Conservation (phyloP, 2,113 vertebrate species). For the Datnioides undecimradiatus region DNA sequence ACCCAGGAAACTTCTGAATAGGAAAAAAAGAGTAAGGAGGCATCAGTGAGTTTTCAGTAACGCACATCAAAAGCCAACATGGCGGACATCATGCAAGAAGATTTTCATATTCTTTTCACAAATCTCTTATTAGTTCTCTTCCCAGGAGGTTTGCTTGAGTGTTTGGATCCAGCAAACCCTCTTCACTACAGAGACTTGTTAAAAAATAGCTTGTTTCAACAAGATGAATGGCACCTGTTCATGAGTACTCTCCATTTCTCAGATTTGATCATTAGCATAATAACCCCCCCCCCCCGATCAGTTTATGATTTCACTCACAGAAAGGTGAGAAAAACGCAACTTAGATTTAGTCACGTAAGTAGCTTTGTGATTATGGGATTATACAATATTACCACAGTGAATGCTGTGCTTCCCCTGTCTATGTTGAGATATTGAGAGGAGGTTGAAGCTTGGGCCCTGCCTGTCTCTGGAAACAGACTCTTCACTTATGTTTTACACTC, state of each 20-base stretch:
- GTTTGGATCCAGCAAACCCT: not conserved
- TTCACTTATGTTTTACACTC: no score
- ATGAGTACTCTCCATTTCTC: not conserved
- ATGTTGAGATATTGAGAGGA: no score
- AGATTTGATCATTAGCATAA: not conserved
- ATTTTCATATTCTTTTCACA: not conserved
- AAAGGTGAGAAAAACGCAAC: not conserved
- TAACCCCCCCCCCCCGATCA: not conserved
- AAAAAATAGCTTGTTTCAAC: not conserved
- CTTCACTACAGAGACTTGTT: not conserved
- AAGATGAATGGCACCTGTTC: not conserved
- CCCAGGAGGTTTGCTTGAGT: no score
- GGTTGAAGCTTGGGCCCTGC: no score
- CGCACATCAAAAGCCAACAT: not conserved
- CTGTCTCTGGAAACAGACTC: no score
- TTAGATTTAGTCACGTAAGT: not conserved
- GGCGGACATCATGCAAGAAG: not conserved
- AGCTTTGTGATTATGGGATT: not conserved
- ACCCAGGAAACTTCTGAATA: conserved; percentile 87
- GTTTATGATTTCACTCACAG: not conserved
- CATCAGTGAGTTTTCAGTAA: conserved; percentile 2
- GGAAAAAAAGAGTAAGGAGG: not conserved
- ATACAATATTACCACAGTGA: not conserved
- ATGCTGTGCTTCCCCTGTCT: no score
- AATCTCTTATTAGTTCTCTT: not conserved